phyloP scores from a whole-genome alignment of 2,113 vertebrate species.

The Antigone vipio region DNA sequence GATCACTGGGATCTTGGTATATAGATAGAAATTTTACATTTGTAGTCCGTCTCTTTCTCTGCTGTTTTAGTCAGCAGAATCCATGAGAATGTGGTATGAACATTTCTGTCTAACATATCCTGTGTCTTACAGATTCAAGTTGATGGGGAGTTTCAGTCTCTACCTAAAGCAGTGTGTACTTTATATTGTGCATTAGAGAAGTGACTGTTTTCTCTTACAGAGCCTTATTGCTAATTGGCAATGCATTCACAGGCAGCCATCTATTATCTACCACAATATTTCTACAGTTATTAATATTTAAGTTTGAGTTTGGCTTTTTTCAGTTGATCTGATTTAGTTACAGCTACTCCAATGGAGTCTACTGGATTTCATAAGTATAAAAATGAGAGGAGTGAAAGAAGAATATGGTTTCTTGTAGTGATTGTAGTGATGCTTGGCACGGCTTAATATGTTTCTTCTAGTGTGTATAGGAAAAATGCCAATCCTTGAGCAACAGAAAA shows the following conservation, averaged over 20 bases:
- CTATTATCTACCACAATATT: background rate
- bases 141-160: background rate
- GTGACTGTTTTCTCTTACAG: background rate
- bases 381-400: background rate
- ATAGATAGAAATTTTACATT: background rate
- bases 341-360: background rate
- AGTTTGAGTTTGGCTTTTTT: background rate
- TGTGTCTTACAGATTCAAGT: background rate
- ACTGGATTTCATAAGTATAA: background rate
- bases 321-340: background rate
- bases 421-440: background rate
- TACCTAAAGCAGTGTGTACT: background rate
- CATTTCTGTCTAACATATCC: rapidly evolving
- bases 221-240: background rate
- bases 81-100: no score
- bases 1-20: rapidly evolving
- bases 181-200: background rate
- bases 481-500: background rate
- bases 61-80: background rate
- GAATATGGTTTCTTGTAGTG: background rate
- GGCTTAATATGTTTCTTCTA: background rate
- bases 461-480: background rate
- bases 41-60: background rate
- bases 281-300: background rate
- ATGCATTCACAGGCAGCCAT: background rate